phyloP scores from a whole-genome alignment of 1,140 invertebrate genomes.

The Papilio xuthus region DNA sequence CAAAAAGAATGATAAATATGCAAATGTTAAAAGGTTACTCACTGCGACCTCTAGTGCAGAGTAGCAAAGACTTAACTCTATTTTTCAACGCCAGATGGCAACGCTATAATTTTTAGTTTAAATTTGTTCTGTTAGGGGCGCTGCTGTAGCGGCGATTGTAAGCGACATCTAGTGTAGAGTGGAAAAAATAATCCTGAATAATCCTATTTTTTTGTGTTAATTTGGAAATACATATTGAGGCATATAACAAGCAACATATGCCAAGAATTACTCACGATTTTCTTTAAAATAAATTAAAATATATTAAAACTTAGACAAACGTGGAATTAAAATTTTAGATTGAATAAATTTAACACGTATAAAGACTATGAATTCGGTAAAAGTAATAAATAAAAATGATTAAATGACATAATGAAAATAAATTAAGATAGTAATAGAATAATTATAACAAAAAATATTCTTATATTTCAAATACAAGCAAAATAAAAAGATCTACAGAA shows the following conservation, averaged over 20 bases:
- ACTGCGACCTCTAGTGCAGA: conserved; percentile 52
- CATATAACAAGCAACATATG: background rate
- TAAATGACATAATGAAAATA: too few relatives aligned
- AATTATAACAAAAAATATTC: too few relatives aligned
- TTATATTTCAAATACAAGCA: background rate
- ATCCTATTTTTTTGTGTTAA: background rate
- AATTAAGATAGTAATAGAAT: background rate
- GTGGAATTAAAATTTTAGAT: too few relatives aligned
- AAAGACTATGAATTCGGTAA: too few relatives aligned
- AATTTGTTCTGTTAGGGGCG: background rate
- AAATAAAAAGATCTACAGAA: conserved; percentile 1
- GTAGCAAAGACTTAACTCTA: conserved; percentile 45
- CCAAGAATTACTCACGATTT: background rate
- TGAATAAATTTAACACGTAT: too few relatives aligned
- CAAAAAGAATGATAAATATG: too few relatives aligned
- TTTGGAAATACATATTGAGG: background rate
- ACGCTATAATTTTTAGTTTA: background rate
- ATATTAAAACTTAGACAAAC: too few relatives aligned
- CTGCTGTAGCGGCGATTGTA: background rate
- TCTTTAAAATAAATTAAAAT: background rate
- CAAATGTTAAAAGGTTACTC: background rate
- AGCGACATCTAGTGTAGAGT: background rate
- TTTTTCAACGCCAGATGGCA: conserved; percentile 25
- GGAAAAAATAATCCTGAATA: background rate
- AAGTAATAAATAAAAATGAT: too few relatives aligned